A percentile compares a stretch with the other conserved stretches of the same genome.
phyloP scores from a whole-genome alignment of 1,140 invertebrate species.

The Meloidogyne exigua region DNA sequence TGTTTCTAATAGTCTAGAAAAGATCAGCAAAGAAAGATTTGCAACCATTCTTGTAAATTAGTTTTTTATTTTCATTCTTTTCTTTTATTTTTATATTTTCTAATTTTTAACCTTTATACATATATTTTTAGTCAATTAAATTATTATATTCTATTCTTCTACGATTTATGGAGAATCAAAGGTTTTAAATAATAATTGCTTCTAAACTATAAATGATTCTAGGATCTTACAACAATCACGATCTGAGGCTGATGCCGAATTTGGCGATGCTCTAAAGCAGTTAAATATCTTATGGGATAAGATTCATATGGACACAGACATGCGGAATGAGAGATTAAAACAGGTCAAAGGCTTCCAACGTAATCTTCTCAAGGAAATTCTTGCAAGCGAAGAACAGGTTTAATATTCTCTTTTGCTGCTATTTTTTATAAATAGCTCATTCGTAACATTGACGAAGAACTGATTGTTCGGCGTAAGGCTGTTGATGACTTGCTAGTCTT shows the following conservation, averaged over 20 bases:
- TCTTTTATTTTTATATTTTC: too few species aligned
- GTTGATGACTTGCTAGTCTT: constrained; percentile 3
- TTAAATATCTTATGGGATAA: constrained; percentile 21
- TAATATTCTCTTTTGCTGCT: not conserved
- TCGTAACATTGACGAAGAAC: not conserved
- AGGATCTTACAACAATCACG: too few species aligned
- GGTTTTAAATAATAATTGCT: too few species aligned
- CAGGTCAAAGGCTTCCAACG: not conserved
- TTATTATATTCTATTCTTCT: too few species aligned
- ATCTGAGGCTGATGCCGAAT: not conserved
- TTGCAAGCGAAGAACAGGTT: constrained; percentile 6
- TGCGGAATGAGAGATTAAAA: constrained; percentile 8
- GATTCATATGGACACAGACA: constrained; percentile 22
- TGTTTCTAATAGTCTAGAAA: too few species aligned
- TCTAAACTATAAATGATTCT: too few species aligned
- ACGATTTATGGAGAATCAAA: too few species aligned
- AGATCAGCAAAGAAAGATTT: too few species aligned
- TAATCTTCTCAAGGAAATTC: constrained; percentile 17
- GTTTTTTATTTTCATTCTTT: too few species aligned
- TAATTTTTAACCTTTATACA: too few species aligned
- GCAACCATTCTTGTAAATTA: too few species aligned
- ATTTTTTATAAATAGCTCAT: constrained; percentile 7
- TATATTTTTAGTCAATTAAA: too few species aligned
- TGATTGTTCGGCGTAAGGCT: not conserved
- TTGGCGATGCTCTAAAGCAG: not conserved